A percentile compares a stretch with the other conserved stretches of the same genome.
phyloP scores from a whole-genome alignment of 1,140 invertebrate genomes.

The Ceratosolen fusciceps region DNA sequence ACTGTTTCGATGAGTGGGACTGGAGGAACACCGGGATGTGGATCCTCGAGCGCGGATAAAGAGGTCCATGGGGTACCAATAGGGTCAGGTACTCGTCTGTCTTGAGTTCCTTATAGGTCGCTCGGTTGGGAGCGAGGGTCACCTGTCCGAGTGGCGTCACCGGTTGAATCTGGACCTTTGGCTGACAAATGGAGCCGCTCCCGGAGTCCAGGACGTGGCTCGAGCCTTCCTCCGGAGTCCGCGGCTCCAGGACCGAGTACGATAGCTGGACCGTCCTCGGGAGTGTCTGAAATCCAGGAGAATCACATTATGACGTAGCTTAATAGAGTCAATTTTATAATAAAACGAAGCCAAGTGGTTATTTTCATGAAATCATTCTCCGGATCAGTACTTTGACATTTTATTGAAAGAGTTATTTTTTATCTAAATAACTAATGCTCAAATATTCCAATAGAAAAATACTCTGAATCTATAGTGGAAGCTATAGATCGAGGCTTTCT shows the following conservation, averaged over 20 bases:
- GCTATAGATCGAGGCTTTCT: too few species aligned
- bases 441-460: too few species aligned
- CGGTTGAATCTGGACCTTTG: slow-evolving; percentile 83
- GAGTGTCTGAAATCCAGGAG: slow-evolving; percentile 57
- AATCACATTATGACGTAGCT: too few species aligned
- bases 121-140: slow-evolving; percentile 81
- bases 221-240: slow-evolving; percentile 65
- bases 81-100: slow-evolving; percentile 84
- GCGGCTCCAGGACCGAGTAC: slow-evolving; percentile 87
- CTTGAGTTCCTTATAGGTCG: slow-evolving; percentile 85
- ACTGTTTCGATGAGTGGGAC: slow-evolving; percentile 70
- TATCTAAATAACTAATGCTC: too few species aligned
- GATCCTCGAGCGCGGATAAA: slow-evolving; percentile 89
- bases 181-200: slow-evolving; percentile 74
- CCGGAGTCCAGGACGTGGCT: slow-evolving; percentile 54
- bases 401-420: too few species aligned
- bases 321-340: too few species aligned
- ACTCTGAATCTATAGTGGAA: too few species aligned
- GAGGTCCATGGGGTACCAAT: slow-evolving; percentile 87
- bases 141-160: slow-evolving; percentile 81
- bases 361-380: too few species aligned
- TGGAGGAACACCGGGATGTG: slow-evolving; percentile 90
- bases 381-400: too few species aligned
- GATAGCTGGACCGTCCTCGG: slow-evolving; percentile 83
- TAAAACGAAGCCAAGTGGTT: too few species aligned